Evolutionary conservation across 1,140 invertebrate species (phyloP), one percentile per base, ranked within the genome.

Genomic region (Lepidurus arcticus): DNA sequence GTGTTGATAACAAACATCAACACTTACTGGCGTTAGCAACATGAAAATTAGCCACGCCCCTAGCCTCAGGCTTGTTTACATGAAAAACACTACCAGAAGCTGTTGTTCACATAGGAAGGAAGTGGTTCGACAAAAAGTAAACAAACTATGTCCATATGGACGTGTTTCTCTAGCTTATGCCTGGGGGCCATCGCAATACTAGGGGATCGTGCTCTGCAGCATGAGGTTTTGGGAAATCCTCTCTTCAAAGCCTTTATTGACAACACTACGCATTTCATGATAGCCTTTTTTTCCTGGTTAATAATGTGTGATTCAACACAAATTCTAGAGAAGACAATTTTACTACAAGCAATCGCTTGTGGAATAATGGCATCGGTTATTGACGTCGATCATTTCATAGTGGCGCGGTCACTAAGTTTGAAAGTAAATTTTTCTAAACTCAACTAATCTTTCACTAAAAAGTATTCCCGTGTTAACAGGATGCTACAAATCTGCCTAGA

Each of bases 131-230:
- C 21, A 65, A 21, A 16, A 65, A 13, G 53, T 65, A 65, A 65
- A 65, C 13, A 65, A 65, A 65, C 53, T 16, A 65, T 65, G 53
- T 65, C 53, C 53, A 65, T 65, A 65, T 65, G 53, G 53, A 65
- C 53, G 21, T 65, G 53, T 65, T 21, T 65, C 13, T 65, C 21
- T 65, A 65, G 16, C 53, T 65, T 65, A n/a, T 65, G 16, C 53
- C 53, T 65, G 21, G 53, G 53, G 7, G 8, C 16, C 6, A 16
- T 21, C 21, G 53, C 53, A 8, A 7, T 65, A 4, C 21, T 65
- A 65, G 53, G 53, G 53, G 53, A 65, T 21, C 21, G 21, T 65
- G 53, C 13, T 65, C 16, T 65, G 16, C 53, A 65, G 6, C 53
- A 16, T 13, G 16, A 65, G 21, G 21, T 11, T 65, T 21, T 13